Percentiles rank a stretch among this genome's conserved stretches.
Evolutionary conservation across 2,113 vertebrate species (phyloP).

Genomic region (Paralichthys olivaceus): DNA sequence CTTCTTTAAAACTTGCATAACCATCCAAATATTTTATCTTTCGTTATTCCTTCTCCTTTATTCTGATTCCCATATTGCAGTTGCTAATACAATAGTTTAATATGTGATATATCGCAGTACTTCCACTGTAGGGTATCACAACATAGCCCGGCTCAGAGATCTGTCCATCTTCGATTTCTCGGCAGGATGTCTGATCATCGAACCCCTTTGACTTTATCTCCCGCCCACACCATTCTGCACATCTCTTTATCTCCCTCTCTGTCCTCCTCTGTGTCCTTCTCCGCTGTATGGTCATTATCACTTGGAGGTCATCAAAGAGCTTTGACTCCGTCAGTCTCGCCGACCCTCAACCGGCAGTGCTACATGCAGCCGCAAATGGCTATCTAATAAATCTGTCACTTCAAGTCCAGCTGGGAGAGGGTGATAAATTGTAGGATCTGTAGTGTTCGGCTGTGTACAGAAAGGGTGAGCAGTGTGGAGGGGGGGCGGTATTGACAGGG

Average conservation of each 20-base stretch:
- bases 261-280: conserved; percentile 70
- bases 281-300: conserved; percentile 68
- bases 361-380: conserved; percentile 62
- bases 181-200: not conserved
- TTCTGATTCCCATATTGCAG: not conserved
- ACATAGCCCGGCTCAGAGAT: not conserved
- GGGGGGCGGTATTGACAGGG: conserved; percentile 49
- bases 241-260: conserved; percentile 55
- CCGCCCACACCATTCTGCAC: conserved; percentile 34
- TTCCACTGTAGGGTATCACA: conserved; percentile 5
- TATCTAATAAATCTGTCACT: conserved; percentile 77
- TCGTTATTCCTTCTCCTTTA: not conserved
- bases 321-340: conserved; percentile 63
- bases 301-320: conserved; percentile 70
- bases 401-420: conserved; percentile 65
- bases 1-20: not conserved
- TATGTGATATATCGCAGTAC: not conserved
- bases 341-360: conserved; percentile 44
- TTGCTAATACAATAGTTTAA: not conserved
- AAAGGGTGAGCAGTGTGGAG: conserved; percentile 47
- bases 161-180: not conserved
- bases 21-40: not conserved
- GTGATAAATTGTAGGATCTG: conserved; percentile 63
- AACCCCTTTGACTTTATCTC: conserved; percentile 16
- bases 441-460: conserved; percentile 39